Percentiles rank a stretch among this genome's conserved stretches.
Conservation (phyloP, 2,888 invertebrate species). For the Agonopterix arenella region DNA sequence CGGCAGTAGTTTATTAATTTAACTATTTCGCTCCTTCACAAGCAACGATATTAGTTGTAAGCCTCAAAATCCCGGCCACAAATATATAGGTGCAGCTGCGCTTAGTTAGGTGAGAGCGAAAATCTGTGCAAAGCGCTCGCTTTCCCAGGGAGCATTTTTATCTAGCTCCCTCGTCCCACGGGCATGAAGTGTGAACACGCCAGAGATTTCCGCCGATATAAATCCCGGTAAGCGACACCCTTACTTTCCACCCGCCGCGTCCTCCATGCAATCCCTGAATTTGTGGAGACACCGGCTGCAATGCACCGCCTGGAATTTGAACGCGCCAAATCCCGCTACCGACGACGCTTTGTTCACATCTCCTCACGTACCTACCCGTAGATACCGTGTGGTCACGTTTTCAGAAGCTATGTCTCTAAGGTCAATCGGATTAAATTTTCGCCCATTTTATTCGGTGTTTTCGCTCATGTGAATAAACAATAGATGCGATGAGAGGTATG, state of each 20-base stretch:
- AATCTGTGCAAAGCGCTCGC: constrained; percentile 44
- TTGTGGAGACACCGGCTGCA: constrained; percentile 50
- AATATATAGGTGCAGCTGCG: constrained; percentile 5
- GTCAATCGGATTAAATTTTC: neutral
- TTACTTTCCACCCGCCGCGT: constrained; percentile 49
- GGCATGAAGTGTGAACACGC: constrained; percentile 58
- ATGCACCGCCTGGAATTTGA: constrained; percentile 52
- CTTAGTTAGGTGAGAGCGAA: constrained; percentile 16
- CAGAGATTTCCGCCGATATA: constrained; percentile 64
- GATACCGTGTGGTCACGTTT: constrained; percentile 3
- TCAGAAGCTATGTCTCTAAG: neutral
- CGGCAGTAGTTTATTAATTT: too few relatives aligned
- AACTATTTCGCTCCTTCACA: neutral
- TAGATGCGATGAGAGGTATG: constrained; percentile 26
- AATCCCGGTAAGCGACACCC: constrained; percentile 60
- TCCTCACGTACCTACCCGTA: neutral
- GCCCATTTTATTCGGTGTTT: constrained; percentile 1
- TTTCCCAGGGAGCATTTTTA: constrained; percentile 48
- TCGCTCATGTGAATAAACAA: neutral
- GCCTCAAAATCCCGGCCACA: constrained; percentile 6
- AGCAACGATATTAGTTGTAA: constrained; percentile 3
- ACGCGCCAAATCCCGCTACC: constrained; percentile 37
- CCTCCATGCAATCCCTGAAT: constrained; percentile 52
- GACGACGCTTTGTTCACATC: constrained; percentile 4
- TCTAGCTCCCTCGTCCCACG: constrained; percentile 38